Conservation (phyloP, 2,888 invertebrate genomes). For the Agelastica alni region DNA sequence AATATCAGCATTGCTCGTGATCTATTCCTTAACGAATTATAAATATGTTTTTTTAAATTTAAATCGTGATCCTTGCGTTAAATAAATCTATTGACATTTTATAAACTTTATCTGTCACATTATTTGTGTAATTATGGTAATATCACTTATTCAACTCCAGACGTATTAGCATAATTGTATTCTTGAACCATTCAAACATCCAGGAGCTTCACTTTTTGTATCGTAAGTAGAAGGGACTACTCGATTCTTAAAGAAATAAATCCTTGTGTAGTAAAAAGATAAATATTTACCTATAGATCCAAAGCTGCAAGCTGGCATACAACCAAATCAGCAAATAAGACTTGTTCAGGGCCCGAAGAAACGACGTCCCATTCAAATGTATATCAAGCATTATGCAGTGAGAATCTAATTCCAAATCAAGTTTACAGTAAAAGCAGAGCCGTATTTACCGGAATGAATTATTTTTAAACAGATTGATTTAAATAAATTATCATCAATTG, state of each 20-base stretch:
- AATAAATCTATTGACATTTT: too few relatives aligned
- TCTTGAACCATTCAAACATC: neutral
- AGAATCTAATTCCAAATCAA: constrained; percentile 40
- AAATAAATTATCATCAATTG: too few relatives aligned
- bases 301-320: constrained; percentile 26
- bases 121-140: too few relatives aligned
- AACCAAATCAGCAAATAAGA: constrained; percentile 34
- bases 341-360: constrained; percentile 24
- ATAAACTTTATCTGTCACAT: too few relatives aligned
- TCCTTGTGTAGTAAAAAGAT: constrained; percentile 2
- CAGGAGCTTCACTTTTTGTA: neutral
- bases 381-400: constrained; percentile 33
- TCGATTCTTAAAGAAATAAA: neutral
- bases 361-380: constrained; percentile 35
- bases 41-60: too few relatives aligned
- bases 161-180: too few relatives aligned
- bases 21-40: too few relatives aligned
- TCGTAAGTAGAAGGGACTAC: neutral
- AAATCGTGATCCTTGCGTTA: too few relatives aligned
- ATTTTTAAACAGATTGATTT: too few relatives aligned
- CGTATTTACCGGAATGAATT: too few relatives aligned
- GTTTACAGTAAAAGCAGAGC: constrained; percentile 15
- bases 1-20: too few relatives aligned
- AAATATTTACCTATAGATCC: constrained; percentile 33
- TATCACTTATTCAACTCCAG: too few relatives aligned